These are phyloP conservation scores for Rhinella marina DNA, from an alignment of 2,797 vertebrate species.

Conservation along the genomic window DNA sequence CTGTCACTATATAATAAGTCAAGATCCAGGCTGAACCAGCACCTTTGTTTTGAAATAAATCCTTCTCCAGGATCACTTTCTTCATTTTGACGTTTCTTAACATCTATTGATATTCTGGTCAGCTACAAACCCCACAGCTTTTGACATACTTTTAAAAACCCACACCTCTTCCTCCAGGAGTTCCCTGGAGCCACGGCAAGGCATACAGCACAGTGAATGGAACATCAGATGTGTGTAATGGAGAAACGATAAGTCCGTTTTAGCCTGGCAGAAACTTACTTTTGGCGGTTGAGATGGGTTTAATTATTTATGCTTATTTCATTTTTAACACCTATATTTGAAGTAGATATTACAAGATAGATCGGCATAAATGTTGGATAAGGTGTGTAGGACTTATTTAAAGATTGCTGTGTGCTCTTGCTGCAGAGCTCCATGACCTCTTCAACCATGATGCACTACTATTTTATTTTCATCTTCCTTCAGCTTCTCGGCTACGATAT, in stretches of 20 bases:
- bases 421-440: constrained; percentile 50
- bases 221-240: constrained; percentile 58
- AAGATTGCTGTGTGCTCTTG: constrained; percentile 56
- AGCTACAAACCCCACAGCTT: constrained; percentile 89
- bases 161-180: constrained; percentile 80
- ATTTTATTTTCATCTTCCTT: not conserved
- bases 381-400: constrained; percentile 59
- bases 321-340: constrained; percentile 59
- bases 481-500: constrained; percentile 29
- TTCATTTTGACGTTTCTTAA: constrained; percentile 83
- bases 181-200: constrained; percentile 81
- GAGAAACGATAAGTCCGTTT: constrained; percentile 52
- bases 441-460: constrained; percentile 29
- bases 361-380: constrained; percentile 60
- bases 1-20: too few species aligned
- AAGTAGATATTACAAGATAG: constrained; percentile 59
- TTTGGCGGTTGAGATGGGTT: constrained; percentile 39
- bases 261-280: constrained; percentile 53
- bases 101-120: constrained; percentile 87
- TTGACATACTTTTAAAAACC: constrained; percentile 90
- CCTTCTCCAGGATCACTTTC: constrained; percentile 32
- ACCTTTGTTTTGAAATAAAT: constrained; percentile 7
- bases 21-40: not conserved
- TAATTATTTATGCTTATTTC: constrained; percentile 60
- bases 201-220: constrained; percentile 75